Conservation (phyloP, 2,888 invertebrate species). For the Caradrina clavipalpis region DNA sequence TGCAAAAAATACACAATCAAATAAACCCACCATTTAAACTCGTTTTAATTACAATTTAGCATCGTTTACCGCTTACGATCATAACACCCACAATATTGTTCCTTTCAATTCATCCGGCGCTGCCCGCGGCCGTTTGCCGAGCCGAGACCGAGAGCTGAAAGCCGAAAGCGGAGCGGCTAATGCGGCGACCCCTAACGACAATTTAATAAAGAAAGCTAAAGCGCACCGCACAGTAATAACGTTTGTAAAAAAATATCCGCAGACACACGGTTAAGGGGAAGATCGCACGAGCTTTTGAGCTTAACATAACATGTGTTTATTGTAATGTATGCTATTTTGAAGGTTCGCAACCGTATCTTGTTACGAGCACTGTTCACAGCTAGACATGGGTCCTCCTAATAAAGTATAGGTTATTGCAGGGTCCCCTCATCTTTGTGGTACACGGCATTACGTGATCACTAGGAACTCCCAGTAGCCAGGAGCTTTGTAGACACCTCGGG, state of each 20-base stretch:
- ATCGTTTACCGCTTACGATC: conserved; percentile 39
- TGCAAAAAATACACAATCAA: background rate
- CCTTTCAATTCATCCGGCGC: conserved; percentile 44
- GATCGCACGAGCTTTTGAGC: conserved; percentile 5
- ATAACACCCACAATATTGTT: conserved; percentile 58
- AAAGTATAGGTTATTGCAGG: too few relatives aligned
- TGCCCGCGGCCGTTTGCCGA: conserved; percentile 58
- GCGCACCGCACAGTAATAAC: conserved; percentile 82
- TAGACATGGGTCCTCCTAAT: too few relatives aligned
- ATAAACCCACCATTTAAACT: background rate
- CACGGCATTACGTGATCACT: too few relatives aligned
- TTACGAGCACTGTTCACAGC: too few relatives aligned
- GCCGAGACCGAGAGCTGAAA: conserved; percentile 46
- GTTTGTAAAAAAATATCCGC: conserved; percentile 90
- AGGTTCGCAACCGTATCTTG: background rate
- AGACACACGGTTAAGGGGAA: conserved; percentile 84
- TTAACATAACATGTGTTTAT: background rate
- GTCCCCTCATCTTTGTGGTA: too few relatives aligned
- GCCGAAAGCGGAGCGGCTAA: conserved; percentile 66
- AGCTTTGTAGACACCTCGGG: too few relatives aligned
- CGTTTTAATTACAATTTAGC: conserved; percentile 47
- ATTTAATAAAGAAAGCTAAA: conserved; percentile 88
- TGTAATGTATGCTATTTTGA: background rate
- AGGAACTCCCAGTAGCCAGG: too few relatives aligned
- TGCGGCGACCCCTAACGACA: conserved; percentile 81